Base-by-base conservation (phyloP, 1,140 invertebrate genomes). In the Zaprionus camerounensis region DNA sequence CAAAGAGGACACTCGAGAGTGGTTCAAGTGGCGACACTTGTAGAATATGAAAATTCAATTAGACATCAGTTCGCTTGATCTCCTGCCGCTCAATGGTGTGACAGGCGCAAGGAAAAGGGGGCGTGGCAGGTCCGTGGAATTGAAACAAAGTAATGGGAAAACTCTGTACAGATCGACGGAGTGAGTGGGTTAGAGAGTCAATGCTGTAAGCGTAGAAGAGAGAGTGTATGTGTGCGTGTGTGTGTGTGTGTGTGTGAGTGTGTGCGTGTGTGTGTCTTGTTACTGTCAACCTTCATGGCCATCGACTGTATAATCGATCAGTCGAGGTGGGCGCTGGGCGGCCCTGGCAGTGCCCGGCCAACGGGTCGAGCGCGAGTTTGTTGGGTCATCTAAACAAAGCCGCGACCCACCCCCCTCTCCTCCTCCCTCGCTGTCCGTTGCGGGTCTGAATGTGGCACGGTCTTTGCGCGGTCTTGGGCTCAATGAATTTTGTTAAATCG, bases 271-370 rank as follows among this genome's bases (percentile, higher is more conserved):
- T n/a, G n/a, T 38, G 22, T n/a, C 20, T n/a, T n/a, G 20, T 41
- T 41, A 55, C 26, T 81, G 85, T 81, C 81, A 84, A 86, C 76
- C 85, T 81, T 88, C 85, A 90, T 85, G 85, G 85, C 85, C 85
- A 88, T 88, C 76, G 81, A 90, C 78, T 88, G 85, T 88, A 88
- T 88, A 88, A 88, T 88, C 85, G 85, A 88, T 88, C 85, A 88
- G 68, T 81, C 73, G 85, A 3, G 78, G 71, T 79, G 84, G 76
- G 38, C 61, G 70, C 64, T 46, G n/a, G 41, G 66, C 65, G 80
- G 61, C 41, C 41, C 41, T 53, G 67, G 66, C 64, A 71, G 73
- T 71, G 73, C 73, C 72, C 74, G 69, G 77, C 76, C 71, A 80
- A 81, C 77, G 69, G 78, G 71, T 62, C 70, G 56, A 80, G 66